phyloP scores from a whole-genome alignment of 64 coral and sea anemone genomes.

The Montipora sp. region DNA sequence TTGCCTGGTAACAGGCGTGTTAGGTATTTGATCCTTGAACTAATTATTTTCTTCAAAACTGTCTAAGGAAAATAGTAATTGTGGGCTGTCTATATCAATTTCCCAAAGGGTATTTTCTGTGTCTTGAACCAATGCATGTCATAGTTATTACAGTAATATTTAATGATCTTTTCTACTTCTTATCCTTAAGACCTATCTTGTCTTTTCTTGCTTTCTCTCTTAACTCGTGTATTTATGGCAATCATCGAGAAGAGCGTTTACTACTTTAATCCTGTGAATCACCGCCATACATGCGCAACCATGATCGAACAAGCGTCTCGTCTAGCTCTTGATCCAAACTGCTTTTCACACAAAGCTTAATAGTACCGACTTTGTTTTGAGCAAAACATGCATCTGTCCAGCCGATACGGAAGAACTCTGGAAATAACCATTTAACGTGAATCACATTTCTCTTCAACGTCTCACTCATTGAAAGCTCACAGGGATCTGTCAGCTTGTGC shows the following conservation, averaged over 20 bases:
- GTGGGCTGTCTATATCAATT: too few species aligned
- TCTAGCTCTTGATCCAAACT: background rate
- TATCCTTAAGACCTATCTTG: too few species aligned
- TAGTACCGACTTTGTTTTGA: background rate
- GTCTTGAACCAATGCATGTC: too few species aligned
- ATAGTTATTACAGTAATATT: too few species aligned
- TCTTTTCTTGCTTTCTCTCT: background rate
- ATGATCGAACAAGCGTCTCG: background rate
- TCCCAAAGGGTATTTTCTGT: too few species aligned
- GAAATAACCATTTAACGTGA: background rate
- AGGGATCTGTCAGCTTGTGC: background rate
- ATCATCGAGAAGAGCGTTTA: too few species aligned
- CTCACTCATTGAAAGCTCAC: background rate
- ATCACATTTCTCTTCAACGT: background rate
- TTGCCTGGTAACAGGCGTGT: too few species aligned
- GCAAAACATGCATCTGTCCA: background rate
- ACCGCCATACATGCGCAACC: background rate
- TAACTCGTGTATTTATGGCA: too few species aligned
- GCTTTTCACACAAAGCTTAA: background rate
- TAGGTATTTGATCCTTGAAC: too few species aligned
- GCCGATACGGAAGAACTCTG: background rate
- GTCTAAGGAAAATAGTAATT: too few species aligned
- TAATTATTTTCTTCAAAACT: too few species aligned
- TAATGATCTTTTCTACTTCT: too few species aligned
- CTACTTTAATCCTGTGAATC: background rate